Percentiles rank a stretch among this genome's conserved stretches.
Evolutionary conservation across 2,113 vertebrate species (phyloP).

Genomic region (Muntiacus reevesi): DNA sequence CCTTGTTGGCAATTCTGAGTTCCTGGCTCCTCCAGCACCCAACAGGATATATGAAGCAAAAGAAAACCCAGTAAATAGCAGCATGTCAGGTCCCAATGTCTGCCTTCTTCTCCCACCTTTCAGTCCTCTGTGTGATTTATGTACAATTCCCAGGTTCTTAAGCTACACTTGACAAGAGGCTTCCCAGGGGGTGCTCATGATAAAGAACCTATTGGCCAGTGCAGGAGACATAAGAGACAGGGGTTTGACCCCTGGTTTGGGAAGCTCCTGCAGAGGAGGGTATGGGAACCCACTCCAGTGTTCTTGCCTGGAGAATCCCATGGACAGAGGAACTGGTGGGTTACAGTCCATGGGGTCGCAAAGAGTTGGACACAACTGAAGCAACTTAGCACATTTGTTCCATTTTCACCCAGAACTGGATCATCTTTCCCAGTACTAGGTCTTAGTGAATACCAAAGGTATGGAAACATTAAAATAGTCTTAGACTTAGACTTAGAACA

Average conservation of each 20-base stretch:
- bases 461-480: neutral
- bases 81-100: neutral
- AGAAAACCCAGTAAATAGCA: neutral
- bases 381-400: neutral
- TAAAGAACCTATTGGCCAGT: neutral
- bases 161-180: neutral
- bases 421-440: neutral
- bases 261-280: neutral
- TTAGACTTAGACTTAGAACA: neutral
- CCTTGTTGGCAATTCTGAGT: neutral
- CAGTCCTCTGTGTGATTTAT: neutral
- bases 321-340: neutral
- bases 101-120: neutral
- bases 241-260: neutral
- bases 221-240: neutral
- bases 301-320: neutral
- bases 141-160: neutral
- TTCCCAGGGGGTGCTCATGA: neutral
- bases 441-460: neutral
- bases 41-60: neutral
- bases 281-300: neutral
- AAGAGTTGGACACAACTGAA: neutral
- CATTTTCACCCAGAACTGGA: neutral
- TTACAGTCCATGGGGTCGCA: neutral
- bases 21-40: neutral